Conservation (phyloP, 2,797 vertebrate species). For the Threskiornis aethiopicus region DNA sequence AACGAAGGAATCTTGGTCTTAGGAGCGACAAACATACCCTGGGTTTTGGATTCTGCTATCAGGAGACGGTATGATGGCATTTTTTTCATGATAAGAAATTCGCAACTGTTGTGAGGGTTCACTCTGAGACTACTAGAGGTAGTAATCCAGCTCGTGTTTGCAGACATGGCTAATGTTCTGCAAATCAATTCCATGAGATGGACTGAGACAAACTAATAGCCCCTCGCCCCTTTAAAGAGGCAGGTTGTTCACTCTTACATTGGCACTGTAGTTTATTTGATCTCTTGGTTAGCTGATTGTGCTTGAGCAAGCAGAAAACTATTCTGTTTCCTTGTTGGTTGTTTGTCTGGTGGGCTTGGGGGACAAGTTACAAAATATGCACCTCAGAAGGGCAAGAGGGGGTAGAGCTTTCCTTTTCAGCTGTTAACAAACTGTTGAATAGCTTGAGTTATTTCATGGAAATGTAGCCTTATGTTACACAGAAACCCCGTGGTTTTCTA, state of each 20-base stretch:
- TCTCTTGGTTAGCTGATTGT: background rate
- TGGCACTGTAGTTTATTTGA: background rate
- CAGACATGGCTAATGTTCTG: background rate
- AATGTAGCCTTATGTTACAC: background rate
- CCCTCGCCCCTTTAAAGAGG: background rate
- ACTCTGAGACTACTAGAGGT: background rate
- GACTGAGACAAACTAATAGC: background rate
- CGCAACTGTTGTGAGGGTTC: background rate
- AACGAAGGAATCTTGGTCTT: slow-evolving; percentile 97
- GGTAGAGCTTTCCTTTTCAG: background rate
- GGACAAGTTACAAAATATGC: background rate
- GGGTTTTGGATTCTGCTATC: slow-evolving; percentile 98
- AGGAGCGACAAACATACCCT: slow-evolving; percentile 98
- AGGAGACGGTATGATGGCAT: slow-evolving; percentile 85
- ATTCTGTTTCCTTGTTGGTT: background rate
- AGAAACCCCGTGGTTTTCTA: background rate
- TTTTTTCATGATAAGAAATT: background rate
- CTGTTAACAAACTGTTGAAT: background rate
- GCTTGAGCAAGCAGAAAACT: background rate
- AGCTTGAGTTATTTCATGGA: background rate
- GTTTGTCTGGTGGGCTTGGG: background rate
- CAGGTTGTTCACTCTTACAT: background rate
- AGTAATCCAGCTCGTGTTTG: background rate
- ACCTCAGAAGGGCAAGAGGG: background rate
- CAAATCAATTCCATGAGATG: accelerated